Base-by-base conservation (phyloP, 2,797 vertebrate genomes). In the Platalea minor region DNA sequence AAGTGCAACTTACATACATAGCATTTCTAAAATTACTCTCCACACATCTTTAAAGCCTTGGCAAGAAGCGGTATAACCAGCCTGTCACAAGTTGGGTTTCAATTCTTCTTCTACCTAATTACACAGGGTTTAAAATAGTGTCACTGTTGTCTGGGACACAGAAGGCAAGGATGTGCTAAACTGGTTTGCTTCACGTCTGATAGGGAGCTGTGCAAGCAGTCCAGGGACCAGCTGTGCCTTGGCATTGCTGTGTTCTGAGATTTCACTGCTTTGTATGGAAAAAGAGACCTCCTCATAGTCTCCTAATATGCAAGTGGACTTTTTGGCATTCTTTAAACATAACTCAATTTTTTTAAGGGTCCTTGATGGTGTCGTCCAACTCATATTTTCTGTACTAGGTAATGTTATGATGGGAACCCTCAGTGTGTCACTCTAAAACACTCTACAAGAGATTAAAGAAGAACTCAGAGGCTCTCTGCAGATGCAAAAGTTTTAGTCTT, bases 1-100 rank as follows among this genome's bases (percentile, higher is more conserved):
- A 97, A 97, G 86, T 4, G 8, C 68, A 97, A 86, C 69, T 90
- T 91, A 96, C 81, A 96, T 68, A 91, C 83, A 91, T 61, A 96
- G 67, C 46, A 68, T 95, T 97, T 97, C 93, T 88, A 91, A 95
- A 96, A 88, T 93, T 79, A 91, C 70, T 85, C 65, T 60, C 63
- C 29, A 31, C 33, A 19, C 65, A 24, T 84, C 76, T 91, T 90
- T 72, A 73, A 92, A 84, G 25, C 77, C 50, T 95, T 87, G 67
- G 39, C 70, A 64, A 93, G 41, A 3, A 31, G 8, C 4, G 1
- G 37, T 53, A 74, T 25, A 74, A 73, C 48, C 83, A 91, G 16
- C 12, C 60, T 60, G 11, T 39, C 64, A 72, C 11, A 50, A 82
- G 51, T 1, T 33, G 35, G 45, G 39, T 61, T 95, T 63, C 54